Conservation (phyloP, 1,140 invertebrate species). For the Mamestra configurata region DNA sequence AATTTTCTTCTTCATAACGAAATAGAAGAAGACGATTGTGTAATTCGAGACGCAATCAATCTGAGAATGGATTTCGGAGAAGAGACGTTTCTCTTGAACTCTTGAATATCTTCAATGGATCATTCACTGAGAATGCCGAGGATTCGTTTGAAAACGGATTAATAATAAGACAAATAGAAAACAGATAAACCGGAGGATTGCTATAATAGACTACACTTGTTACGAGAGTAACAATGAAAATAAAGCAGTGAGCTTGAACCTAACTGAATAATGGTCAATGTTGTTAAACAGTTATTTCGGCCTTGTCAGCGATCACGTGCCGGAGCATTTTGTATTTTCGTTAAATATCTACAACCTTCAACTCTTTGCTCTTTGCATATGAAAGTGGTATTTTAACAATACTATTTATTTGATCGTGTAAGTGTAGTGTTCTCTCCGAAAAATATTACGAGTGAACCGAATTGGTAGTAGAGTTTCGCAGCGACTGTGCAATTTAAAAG, state of each 20-base stretch:
- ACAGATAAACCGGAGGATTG: too few relatives aligned
- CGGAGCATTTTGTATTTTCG: neutral
- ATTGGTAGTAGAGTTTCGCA: too few relatives aligned
- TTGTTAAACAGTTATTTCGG: slow-evolving; percentile 34
- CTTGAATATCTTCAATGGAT: neutral
- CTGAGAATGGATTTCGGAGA: neutral
- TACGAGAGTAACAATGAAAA: slow-evolving; percentile 18
- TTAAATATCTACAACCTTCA: neutral
- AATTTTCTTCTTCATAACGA: neutral
- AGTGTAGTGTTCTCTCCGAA: neutral
- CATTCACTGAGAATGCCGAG: neutral
- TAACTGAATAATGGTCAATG: slow-evolving; percentile 40
- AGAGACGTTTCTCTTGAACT: neutral
- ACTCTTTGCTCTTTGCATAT: neutral
- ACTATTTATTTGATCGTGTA: neutral
- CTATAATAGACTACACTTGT: neutral
- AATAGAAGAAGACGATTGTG: neutral
- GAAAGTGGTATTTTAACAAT: slow-evolving; percentile 1
- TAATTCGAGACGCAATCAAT: neutral
- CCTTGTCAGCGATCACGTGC: slow-evolving; percentile 31
- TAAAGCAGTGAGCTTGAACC: slow-evolving; percentile 33
- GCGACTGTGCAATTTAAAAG: too few relatives aligned
- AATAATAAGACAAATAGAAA: neutral
- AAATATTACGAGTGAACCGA: too few relatives aligned
- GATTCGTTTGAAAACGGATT: neutral